phyloP scores from a whole-genome alignment of 2,888 invertebrate genomes.

The Plebejus melissa region DNA sequence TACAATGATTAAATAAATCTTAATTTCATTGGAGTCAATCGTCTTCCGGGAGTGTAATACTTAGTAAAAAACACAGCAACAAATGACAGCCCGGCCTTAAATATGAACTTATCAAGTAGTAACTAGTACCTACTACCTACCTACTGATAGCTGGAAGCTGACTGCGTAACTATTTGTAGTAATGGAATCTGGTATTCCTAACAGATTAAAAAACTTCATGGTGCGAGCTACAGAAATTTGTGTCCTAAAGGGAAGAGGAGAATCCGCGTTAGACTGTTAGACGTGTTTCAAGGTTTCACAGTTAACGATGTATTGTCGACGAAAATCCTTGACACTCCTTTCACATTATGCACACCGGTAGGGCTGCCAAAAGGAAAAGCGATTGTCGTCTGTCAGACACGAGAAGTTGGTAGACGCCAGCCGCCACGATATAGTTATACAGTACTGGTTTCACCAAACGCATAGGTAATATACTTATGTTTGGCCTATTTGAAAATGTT shows the following conservation, averaged over 20 bases:
- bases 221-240: neutral
- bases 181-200: neutral
- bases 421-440: neutral
- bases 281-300: slow-evolving; percentile 28
- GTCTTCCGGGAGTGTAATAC: no score
- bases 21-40: no score
- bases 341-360: slow-evolving; percentile 7
- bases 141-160: neutral
- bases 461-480: no score
- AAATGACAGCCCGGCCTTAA: neutral
- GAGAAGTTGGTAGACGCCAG: neutral
- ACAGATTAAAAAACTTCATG: no score
- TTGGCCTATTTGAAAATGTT: no score
- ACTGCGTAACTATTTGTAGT: neutral
- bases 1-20: no score
- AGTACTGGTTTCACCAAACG: no score
- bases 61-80: no score
- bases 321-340: slow-evolving; percentile 25
- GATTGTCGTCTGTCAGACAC: neutral
- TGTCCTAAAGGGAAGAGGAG: neutral
- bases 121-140: neutral
- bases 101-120: neutral
- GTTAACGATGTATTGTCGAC: slow-evolving; percentile 25
- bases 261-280: neutral
- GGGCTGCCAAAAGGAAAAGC: slow-evolving; percentile 5